Conservation (phyloP, 2,113 vertebrate species). For the Actenoides hombroni region DNA sequence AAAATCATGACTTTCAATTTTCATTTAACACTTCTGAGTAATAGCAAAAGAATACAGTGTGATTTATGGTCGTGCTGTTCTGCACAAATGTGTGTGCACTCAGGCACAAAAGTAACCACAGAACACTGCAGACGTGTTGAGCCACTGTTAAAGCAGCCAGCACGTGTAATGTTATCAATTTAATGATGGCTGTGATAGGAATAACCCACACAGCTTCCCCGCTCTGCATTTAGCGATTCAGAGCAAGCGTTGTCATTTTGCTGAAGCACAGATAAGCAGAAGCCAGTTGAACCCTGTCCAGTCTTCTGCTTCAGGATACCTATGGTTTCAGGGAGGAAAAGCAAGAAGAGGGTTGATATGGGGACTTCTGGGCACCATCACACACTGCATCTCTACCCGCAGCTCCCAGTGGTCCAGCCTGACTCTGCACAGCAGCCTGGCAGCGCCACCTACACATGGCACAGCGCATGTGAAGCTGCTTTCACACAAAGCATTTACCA, state of each 20-base stretch:
- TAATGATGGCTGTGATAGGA: neutral
- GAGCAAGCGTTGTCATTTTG: neutral
- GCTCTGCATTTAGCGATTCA: neutral
- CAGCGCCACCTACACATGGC: constrained; percentile 53
- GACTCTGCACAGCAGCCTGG: neutral
- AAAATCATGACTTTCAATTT: neutral
- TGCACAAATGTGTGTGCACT: neutral
- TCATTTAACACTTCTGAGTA: neutral
- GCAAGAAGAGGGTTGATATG: accelerated
- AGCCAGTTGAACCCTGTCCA: neutral
- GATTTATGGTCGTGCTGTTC: accelerated
- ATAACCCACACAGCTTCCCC: neutral
- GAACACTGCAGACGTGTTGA: neutral
- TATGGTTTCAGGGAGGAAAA: neutral
- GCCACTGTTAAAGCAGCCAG: neutral
- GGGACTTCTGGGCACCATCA: neutral
- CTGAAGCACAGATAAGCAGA: neutral
- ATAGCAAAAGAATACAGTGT: neutral
- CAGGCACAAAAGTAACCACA: neutral
- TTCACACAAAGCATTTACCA: neutral
- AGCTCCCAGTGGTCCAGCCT: neutral
- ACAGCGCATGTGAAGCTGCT: neutral
- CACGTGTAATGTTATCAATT: accelerated
- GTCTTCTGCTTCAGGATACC: neutral
- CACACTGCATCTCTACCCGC: neutral